Conservation (phyloP, 92 coral and sea anemone genomes). For the Palythoa grandis region DNA sequence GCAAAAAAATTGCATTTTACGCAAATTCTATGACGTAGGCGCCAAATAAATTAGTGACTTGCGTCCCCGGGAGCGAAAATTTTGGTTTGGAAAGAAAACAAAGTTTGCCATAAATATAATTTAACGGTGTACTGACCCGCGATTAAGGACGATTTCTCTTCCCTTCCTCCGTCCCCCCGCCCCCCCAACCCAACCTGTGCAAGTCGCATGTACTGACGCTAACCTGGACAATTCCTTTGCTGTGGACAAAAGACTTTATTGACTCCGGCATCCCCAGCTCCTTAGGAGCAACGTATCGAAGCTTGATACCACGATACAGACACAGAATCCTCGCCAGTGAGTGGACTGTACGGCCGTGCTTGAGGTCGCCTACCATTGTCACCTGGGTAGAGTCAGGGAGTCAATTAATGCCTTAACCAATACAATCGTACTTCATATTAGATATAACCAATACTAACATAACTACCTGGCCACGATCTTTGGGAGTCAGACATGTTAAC, state of each 20-base stretch:
- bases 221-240: conserved; percentile 90
- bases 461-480: no score
- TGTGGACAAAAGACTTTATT: conserved; percentile 76
- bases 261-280: conserved; percentile 91
- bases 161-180: not conserved
- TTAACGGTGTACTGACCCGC: not conserved
- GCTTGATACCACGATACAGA: conserved; percentile 81
- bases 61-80: not conserved
- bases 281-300: conserved; percentile 89
- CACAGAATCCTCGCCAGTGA: conserved; percentile 92
- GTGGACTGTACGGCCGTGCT: conserved; percentile 97
- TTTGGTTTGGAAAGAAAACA: no score
- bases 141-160: not conserved
- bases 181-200: not conserved
- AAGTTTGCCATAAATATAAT: no score
- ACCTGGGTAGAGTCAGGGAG: conserved; percentile 55
- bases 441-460: not conserved
- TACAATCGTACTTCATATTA: not conserved
- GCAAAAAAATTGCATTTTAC: no score
- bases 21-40: no score
- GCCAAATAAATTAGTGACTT: no score
- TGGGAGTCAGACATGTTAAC: no score
- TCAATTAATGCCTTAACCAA: not conserved
- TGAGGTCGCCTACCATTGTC: conserved; percentile 96
- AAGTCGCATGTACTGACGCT: not conserved